Conservation (phyloP, 1,140 invertebrate genomes). For the Hormaphis cornu region DNA sequence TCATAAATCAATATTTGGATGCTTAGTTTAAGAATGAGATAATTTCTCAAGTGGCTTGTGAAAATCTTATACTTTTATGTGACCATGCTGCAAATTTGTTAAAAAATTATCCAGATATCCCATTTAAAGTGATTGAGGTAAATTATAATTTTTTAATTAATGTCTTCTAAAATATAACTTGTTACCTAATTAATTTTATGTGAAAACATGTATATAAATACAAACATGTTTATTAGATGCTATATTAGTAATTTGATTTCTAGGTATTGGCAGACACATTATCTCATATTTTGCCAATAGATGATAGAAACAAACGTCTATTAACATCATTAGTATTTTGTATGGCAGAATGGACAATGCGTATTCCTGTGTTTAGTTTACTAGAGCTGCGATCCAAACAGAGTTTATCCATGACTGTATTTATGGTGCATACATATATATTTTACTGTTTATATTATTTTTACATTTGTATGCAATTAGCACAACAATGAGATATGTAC, state of each 20-base stretch:
- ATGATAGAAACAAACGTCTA: conserved; percentile 52
- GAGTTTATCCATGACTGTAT: conserved; percentile 25
- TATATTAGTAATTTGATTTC: background rate
- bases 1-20: conserved; percentile 10
- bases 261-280: conserved; percentile 53
- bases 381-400: conserved; percentile 40
- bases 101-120: conserved; percentile 65
- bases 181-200: conserved; percentile 11
- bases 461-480: background rate
- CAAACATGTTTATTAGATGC: background rate
- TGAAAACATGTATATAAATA: conserved; percentile 40
- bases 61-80: conserved; percentile 67
- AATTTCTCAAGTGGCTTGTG: conserved; percentile 79
- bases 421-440: conserved; percentile 9
- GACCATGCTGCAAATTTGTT: conserved; percentile 68
- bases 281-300: conserved; percentile 46
- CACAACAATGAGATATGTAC: background rate
- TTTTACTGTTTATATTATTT: background rate
- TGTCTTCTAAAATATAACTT: background rate
- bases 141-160: conserved; percentile 32
- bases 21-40: conserved; percentile 70
- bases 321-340: conserved; percentile 76
- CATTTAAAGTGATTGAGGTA: conserved; percentile 64
- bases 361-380: conserved; percentile 45
- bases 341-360: conserved; percentile 88